phyloP scores from a whole-genome alignment of 2,113 vertebrate species.

The Grammomys surdaster region DNA sequence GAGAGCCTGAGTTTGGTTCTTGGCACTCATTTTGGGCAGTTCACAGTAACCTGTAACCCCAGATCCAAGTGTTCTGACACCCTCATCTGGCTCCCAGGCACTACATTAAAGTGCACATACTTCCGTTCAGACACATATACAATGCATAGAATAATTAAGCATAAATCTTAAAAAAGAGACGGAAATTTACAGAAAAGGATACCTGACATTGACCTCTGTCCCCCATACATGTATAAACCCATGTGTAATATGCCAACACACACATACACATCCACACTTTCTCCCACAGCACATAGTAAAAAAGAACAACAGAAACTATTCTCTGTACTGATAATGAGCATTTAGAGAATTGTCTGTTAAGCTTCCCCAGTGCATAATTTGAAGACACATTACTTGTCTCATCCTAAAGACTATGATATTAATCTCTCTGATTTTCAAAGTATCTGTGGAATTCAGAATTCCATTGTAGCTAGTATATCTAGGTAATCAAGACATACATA shows the following conservation, averaged over 20 bases:
- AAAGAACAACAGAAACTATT: not conserved
- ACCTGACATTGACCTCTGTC: not conserved
- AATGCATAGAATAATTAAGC: not conserved
- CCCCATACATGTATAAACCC: not conserved
- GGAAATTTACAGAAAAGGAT: not conserved
- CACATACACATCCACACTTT: not conserved
- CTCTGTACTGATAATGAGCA: not conserved
- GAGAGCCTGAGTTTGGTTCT: not conserved
- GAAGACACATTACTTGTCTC: not conserved
- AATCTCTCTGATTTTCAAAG: slow-evolving; percentile 12
- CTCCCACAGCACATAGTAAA: not conserved
- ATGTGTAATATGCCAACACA: not conserved
- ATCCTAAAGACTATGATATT: not conserved
- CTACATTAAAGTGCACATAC: not conserved
- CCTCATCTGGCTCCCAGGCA: not conserved
- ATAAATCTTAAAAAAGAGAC: not conserved
- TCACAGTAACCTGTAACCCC: not conserved
- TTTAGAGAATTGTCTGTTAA: not conserved
- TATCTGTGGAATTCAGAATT: not conserved
- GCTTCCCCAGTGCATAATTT: not conserved
- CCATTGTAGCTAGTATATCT: not conserved
- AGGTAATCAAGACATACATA: not conserved
- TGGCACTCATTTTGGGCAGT: not conserved
- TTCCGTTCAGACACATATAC: too few relatives aligned
- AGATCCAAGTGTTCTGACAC: not conserved